Base-by-base conservation (phyloP, 2,888 invertebrate genomes). In the Pseudanteris insignis region DNA sequence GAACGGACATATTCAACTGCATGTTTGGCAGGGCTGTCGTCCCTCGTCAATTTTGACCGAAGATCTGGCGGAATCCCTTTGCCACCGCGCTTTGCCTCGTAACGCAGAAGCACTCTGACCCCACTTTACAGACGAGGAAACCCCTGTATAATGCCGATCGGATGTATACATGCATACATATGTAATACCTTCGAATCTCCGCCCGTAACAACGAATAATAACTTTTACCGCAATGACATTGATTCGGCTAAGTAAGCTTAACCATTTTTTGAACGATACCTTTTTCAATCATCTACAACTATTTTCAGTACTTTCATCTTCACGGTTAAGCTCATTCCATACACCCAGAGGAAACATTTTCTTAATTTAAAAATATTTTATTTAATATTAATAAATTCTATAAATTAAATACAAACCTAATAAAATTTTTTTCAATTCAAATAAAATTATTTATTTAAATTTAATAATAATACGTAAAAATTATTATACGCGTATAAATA, bases 1-100 rank as follows among this genome's bases (percentile, higher is more conserved):
- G 76, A 77, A 69, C 73, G 69, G 78, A 78, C 77, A 74, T 78
- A 77, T 75, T 75, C 67, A 78, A 75, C 75, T 71, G 73, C 67
- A 60, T 76, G 75, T 78, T 74, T 78, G 70, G 73, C 67, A 73
- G 73, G 71, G 70, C 76, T 78, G 78, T 78, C 78, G 71, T 73
- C 76, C 74, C 74, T 76, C 71, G 74, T 78, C 78, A 78, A 72
- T 73, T 66, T 78, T n/a, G 76, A 76, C 73, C 67, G 70, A 68
- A 66, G 70, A 74, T 75, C 65, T 68, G 66, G 50, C 67, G 55
- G 65, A 34, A 54, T 63, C 55, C 51, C 63, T 43, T 44, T 41
- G 46, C 63, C 40, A 57, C 48, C 50, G 44, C 24, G 51, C 54
- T 53, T 61, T 40, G 18, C 38, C 48, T 48, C 57, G 58, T 57